phyloP scores from a whole-genome alignment of 2,113 vertebrate species.

The Scomber japonicus region DNA sequence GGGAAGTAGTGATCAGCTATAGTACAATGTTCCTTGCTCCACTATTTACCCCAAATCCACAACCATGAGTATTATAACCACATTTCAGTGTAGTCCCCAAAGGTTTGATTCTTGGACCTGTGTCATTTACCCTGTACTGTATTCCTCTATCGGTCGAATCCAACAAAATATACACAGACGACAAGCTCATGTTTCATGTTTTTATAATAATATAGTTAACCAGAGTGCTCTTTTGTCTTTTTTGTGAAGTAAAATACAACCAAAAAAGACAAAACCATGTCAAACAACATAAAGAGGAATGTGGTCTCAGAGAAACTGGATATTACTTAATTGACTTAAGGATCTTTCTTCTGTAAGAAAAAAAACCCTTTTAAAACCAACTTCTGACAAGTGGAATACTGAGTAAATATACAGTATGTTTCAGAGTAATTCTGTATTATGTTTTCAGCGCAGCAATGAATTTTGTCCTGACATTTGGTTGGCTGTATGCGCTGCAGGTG shows the following conservation, averaged over 20 bases:
- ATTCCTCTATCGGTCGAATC: too few species aligned
- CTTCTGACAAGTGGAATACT: not conserved
- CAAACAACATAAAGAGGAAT: not conserved
- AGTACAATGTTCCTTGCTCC: too few species aligned
- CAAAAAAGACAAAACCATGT: not conserved
- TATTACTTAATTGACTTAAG: not conserved
- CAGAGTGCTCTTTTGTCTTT: not conserved
- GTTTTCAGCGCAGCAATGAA: constrained; percentile 58
- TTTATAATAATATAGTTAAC: too few species aligned
- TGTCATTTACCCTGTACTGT: too few species aligned
- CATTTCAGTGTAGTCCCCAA: too few species aligned
- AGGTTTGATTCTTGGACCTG: too few species aligned
- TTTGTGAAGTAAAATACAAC: not conserved
- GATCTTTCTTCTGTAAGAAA: not conserved
- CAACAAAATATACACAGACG: too few species aligned
- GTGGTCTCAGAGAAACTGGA: not conserved
- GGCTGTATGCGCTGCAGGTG: constrained; percentile 42
- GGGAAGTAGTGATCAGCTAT: too few species aligned
- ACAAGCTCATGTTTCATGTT: too few species aligned
- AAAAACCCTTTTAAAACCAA: not conserved
- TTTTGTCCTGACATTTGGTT: constrained; percentile 69
- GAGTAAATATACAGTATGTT: not conserved
- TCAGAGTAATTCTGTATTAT: constrained; percentile 69
- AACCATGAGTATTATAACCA: too few species aligned
- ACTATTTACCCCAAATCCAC: too few species aligned